Percentiles rank a stretch among this genome's conserved stretches.
Conservation (phyloP, 2,888 invertebrate species). For the Oxytorus armatus region DNA sequence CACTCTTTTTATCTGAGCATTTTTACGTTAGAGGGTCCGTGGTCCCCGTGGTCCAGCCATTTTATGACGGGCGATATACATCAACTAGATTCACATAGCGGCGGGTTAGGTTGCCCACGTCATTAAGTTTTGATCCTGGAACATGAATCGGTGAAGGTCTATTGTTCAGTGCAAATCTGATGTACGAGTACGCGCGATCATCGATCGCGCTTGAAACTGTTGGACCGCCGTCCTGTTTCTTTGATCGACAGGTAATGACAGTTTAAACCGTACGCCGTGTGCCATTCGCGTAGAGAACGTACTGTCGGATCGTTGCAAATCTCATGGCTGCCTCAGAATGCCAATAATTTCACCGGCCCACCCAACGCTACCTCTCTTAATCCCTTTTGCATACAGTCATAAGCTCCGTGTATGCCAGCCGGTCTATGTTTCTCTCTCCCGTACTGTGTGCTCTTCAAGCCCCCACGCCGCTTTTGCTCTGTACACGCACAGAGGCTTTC, state of each 20-base stretch:
- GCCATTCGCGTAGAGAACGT: conserved; percentile 55
- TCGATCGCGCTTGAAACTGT: conserved; percentile 76
- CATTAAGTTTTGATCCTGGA: conserved; percentile 81
- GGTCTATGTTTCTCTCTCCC: conserved; percentile 69
- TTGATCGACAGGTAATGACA: conserved; percentile 84
- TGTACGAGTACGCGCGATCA: conserved; percentile 77
- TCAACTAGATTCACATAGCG: conserved; percentile 13
- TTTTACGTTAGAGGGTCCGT: conserved; percentile 14
- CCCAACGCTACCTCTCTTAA: conserved; percentile 72
- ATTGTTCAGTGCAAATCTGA: conserved; percentile 81
- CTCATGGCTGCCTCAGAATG: conserved; percentile 69
- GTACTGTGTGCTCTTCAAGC: conserved; percentile 56
- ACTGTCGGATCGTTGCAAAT: conserved; percentile 76
- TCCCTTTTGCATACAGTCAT: conserved; percentile 83
- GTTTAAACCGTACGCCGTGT: conserved; percentile 78
- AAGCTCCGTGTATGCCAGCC: conserved; percentile 79
- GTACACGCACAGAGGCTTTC: conserved; percentile 20
- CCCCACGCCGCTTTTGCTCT: conserved; percentile 47
- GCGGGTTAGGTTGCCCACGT: conserved; percentile 67
- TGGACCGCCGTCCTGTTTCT: conserved; percentile 75
- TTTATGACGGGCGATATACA: conserved; percentile 22
- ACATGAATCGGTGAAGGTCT: conserved; percentile 66
- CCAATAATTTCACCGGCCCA: conserved; percentile 79
- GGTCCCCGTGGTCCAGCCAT: conserved; percentile 4
- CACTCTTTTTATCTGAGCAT: conserved; percentile 11